These are phyloP conservation scores for Oopsacas minuta DNA, from an alignment of 37 sponge, comb jelly and placozoan species.

Conservation along the genomic window DNA sequence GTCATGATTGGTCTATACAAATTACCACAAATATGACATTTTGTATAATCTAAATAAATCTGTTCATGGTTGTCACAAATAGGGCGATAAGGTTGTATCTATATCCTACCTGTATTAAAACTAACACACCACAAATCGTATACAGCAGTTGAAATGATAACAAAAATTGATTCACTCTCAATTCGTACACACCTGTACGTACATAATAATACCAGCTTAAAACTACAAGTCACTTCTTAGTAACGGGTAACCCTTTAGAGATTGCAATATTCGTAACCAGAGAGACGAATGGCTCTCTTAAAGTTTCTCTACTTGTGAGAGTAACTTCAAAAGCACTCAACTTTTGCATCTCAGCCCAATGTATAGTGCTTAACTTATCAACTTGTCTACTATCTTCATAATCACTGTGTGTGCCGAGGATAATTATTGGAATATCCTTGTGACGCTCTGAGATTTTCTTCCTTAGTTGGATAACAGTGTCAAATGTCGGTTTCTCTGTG, in stretches of 20 bases:
- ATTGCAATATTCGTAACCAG: slow-evolving; percentile 7
- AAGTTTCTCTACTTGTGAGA: not conserved
- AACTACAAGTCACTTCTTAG: slow-evolving; percentile 10
- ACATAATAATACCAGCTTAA: no score
- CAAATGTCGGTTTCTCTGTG: not conserved
- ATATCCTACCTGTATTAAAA: no score
- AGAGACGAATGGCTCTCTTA: not conserved
- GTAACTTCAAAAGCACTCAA: not conserved
- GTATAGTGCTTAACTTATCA: not conserved
- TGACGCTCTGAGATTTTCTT: not conserved
- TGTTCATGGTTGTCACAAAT: no score
- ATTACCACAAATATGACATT: no score
- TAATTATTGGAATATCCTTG: slow-evolving; percentile 1
- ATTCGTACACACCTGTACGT: no score
- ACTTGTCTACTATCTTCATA: not conserved
- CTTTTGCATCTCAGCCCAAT: slow-evolving; percentile 16
- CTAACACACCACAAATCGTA: no score
- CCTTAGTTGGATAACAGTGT: not conserved
- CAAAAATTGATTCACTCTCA: no score
- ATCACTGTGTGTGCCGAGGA: not conserved
- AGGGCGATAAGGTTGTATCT: no score
- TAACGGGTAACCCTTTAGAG: not conserved
- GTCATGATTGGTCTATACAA: no score
- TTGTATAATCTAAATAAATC: no score
- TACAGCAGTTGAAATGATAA: no score